Conservation (phyloP, 2,888 invertebrate genomes). For the Argyra leucocephala region DNA sequence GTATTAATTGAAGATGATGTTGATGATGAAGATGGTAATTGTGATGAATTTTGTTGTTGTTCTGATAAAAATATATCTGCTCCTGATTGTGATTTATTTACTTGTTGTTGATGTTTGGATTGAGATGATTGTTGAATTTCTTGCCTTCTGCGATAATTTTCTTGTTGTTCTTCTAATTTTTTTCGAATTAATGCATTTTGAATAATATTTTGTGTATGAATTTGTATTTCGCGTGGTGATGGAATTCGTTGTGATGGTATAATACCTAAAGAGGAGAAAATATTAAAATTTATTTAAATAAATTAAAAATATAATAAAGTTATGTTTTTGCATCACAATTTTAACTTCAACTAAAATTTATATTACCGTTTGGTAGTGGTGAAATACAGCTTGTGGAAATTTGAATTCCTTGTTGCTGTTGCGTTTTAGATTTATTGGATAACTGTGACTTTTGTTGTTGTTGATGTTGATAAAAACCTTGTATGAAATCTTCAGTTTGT, state of each 20-base stretch:
- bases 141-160: constrained; percentile 72
- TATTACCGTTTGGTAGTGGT: constrained; percentile 53
- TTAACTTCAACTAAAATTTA: too few species aligned
- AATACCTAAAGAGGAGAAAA: constrained; percentile 43
- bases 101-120: constrained; percentile 26
- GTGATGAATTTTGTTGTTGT: constrained; percentile 23
- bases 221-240: constrained; percentile 74
- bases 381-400: constrained; percentile 46
- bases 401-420: constrained; percentile 29
- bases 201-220: constrained; percentile 78
- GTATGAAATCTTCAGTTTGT: too few species aligned
- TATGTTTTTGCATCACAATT: too few species aligned
- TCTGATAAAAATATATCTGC: not conserved
- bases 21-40: constrained; percentile 50
- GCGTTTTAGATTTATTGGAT: constrained; percentile 24
- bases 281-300: not conserved
- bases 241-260: constrained; percentile 60
- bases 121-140: constrained; percentile 44
- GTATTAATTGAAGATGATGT: constrained; percentile 76
- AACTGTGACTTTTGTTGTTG: too few species aligned
- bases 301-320: not conserved
- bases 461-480: too few species aligned
- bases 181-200: constrained; percentile 79
- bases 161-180: constrained; percentile 78
- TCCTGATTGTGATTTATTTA: not conserved